A percentile compares a stretch with the other conserved stretches of the same genome.
phyloP scores from a whole-genome alignment of 92 coral and sea anemone species.

The Bergia sp. region DNA sequence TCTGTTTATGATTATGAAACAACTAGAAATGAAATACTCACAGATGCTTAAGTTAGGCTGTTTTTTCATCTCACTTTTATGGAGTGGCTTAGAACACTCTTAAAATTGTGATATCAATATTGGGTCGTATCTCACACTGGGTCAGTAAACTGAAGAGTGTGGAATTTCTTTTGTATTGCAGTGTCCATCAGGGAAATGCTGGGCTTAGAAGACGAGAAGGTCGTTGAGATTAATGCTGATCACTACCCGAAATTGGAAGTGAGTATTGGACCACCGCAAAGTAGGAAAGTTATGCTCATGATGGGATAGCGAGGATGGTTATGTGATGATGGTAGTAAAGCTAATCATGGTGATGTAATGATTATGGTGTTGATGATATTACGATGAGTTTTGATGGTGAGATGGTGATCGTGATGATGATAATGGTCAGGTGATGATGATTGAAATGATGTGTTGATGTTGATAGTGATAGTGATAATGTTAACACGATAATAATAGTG shows the following conservation, averaged over 20 bases:
- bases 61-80: no score
- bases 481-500: background rate
- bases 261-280: background rate
- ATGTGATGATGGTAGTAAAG: background rate
- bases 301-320: background rate
- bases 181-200: constrained; percentile 88
- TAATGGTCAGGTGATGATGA: background rate
- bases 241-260: constrained; percentile 78
- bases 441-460: background rate
- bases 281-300: background rate
- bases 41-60: background rate
- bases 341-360: background rate
- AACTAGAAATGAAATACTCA: background rate
- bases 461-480: background rate
- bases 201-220: constrained; percentile 77
- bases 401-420: background rate
- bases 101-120: no score
- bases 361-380: background rate
- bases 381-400: background rate
- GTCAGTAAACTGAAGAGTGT: background rate
- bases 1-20: no score
- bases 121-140: no score
- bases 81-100: no score
- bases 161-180: background rate
- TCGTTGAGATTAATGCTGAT: constrained; percentile 77